Evolutionary conservation across 1,140 invertebrate species (phyloP).

Genomic region (Brachionus manjavacas): DNA sequence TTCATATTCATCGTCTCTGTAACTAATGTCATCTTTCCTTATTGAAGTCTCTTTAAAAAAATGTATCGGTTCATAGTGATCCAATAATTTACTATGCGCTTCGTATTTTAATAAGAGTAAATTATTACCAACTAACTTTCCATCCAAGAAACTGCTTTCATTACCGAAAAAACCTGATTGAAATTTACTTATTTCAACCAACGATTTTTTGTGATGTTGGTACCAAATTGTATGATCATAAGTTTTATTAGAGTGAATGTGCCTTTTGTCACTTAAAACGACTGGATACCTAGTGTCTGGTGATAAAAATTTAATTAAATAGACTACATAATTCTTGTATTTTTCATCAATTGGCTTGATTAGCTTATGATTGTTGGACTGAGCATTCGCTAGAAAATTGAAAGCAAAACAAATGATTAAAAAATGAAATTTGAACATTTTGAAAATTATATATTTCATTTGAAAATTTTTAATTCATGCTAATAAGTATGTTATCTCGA

Average conservation of each 20-base stretch:
- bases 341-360: neutral
- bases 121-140: neutral
- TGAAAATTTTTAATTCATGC: neutral
- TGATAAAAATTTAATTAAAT: slow-evolving; percentile 18
- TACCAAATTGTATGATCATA: slow-evolving; percentile 5
- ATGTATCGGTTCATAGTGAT: slow-evolving; percentile 15
- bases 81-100: neutral
- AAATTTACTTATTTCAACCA: neutral
- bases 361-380: neutral
- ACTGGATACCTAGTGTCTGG: neutral
- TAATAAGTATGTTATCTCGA: neutral
- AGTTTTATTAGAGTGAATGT: neutral
- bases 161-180: neutral
- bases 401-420: neutral
- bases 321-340: neutral
- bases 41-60: neutral
- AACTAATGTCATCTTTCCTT: neutral
- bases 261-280: neutral
- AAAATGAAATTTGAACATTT: neutral
- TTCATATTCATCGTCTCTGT: neutral
- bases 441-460: neutral
- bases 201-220: neutral
- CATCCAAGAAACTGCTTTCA: neutral
- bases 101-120: neutral
- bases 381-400: neutral